Evolutionary conservation across 2,797 vertebrate species (phyloP), one percentile per base, ranked within the genome.

Genomic region (Spheniscus humboldti): DNA sequence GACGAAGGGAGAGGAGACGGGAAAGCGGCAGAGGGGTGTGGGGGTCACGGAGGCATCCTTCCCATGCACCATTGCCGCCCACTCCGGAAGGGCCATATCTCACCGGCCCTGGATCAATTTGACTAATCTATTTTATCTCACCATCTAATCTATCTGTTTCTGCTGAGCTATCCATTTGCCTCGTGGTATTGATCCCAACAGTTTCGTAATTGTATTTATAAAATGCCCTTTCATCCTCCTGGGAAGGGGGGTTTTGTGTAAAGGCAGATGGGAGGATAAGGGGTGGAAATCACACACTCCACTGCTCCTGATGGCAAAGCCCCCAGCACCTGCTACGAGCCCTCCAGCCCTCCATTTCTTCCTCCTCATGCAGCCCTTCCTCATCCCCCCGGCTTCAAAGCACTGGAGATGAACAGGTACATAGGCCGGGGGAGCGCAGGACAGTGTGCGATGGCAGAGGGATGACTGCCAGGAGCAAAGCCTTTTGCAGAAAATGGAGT

Each of bases 101-200:
- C 79, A 25, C 31, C 7, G 4, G 28, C 48, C 77, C 66, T 0
- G 1, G 62, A 95, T 97, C 96, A 88, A 71, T 86, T 80, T 89
- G 74, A 77, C 50, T 92, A 66, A 95, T 97, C 94, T 92, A 74
- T 91, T 91, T 94, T 90, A 79, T 48, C 88, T 89, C 37, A 0
- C 53, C 9, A 56, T 86, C 90, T 96, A 96, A 96, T 96, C 95
- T 96, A 73, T 95, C 90, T 90, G 50, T 88, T 96, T 96, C 90
- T 97, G 90, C 93, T 93, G 94, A 96, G 93, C 93, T 95, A 96
- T 95, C 87, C 94, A 94, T 97, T 94, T 96, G 94, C 84, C 82
- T 96, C 1, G 0, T 80, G 79, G 66, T 92, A 97, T 94, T 71
- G 91, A 97, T 91, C 82, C 82, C 73, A 90, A 48, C 78, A 73